Evolutionary conservation across 2,888 invertebrate species (phyloP).

Genomic region (Onthophagus sagittarius): DNA sequence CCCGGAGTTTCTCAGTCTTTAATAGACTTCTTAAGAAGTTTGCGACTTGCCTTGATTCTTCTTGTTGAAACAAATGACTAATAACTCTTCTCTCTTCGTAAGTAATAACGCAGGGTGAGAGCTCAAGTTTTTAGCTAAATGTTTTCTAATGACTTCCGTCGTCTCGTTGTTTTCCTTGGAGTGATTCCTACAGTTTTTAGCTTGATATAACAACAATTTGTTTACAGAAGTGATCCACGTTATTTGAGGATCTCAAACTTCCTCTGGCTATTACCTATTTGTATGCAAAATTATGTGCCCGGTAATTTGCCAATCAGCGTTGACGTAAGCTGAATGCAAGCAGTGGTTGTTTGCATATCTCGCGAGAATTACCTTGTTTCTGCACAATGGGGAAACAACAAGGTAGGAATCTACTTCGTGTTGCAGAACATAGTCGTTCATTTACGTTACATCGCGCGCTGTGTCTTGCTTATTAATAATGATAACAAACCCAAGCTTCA

Average conservation of each 20-base stretch:
- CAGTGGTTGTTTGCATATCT: neutral
- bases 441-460: neutral
- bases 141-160: constrained; percentile 15
- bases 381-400: neutral
- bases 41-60: neutral
- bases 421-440: neutral
- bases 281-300: neutral
- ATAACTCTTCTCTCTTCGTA: constrained; percentile 16
- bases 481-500: neutral
- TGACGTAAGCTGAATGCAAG: neutral
- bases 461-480: neutral
- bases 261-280: neutral
- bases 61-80: constrained; percentile 16
- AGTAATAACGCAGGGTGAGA: neutral
- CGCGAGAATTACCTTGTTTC: neutral
- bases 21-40: neutral
- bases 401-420: neutral
- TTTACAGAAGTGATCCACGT: neutral
- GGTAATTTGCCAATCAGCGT: neutral
- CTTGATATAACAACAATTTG: neutral
- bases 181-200: neutral
- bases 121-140: constrained; percentile 19
- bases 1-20: neutral
- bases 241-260: neutral
- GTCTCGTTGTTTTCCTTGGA: neutral